Evolutionary conservation across 2,797 vertebrate species (phyloP).

Genomic region (Hypotaenidia okinawae): DNA sequence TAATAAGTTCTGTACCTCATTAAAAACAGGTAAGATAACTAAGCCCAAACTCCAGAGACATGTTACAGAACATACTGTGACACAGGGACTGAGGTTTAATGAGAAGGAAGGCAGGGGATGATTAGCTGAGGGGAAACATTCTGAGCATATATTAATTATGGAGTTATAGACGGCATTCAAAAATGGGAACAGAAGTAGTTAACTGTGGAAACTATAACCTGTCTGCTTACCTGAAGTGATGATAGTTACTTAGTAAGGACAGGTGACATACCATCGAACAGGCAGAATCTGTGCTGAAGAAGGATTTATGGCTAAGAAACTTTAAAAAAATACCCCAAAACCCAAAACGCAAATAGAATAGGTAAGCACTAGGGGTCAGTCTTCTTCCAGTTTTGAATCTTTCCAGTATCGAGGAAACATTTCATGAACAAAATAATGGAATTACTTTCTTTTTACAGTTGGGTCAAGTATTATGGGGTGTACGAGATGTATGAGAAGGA

Average conservation of each 20-base stretch:
- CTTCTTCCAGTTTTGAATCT: slow-evolving; percentile 8
- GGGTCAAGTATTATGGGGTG: not conserved
- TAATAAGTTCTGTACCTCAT: not conserved
- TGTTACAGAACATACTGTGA: not conserved
- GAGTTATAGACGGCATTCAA: not conserved
- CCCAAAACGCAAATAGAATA: not conserved
- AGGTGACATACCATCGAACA: not conserved
- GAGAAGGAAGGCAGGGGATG: not conserved
- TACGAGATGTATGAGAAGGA: not conserved
- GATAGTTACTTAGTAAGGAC: not conserved
- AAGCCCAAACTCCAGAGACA: not conserved
- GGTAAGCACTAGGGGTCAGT: slow-evolving; percentile 60
- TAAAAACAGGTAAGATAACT: not conserved
- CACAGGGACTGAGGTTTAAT: not conserved
- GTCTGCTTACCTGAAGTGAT: not conserved
- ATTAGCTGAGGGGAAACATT: not conserved
- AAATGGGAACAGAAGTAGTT: not conserved
- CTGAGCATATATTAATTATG: not conserved
- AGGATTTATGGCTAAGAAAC: not conserved
- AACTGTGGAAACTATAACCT: not conserved
- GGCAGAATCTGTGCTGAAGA: not conserved
- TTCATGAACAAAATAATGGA: not conserved
- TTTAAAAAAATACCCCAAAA: too few species aligned
- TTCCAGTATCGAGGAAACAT: not conserved
- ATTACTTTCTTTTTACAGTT: not conserved